Base-by-base conservation (phyloP, 2,113 vertebrate genomes). In the Xiphophorus maculatus region DNA sequence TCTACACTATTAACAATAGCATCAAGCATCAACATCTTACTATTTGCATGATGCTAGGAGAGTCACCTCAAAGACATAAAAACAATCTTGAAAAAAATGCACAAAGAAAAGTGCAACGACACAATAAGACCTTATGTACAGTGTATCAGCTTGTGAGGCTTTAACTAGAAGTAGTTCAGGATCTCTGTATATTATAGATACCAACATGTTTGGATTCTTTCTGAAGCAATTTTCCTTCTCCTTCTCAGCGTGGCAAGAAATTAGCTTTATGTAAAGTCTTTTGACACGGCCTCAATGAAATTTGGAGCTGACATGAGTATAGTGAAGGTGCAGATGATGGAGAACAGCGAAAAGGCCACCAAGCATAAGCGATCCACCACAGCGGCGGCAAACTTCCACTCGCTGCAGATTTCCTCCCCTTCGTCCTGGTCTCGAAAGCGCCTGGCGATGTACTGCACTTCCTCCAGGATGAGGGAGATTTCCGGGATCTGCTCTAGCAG, bases 301-400 rank as follows among this genome's bases (percentile, higher is more conserved):
- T 97, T 97, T 28, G 96, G 96, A 44, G 96, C 96, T 0, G 96
- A 95, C 96, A 97, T 96, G 69, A 97, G 92, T 83, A 97, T 97
- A 74, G 96, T 95, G 84, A 97, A 95, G 37, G 96, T 97, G 92
- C 96, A 97, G 81, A 97, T 94, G 87, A 97, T 96, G 78, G 96
- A 96, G 87, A 97, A 97, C 67, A 97, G 94, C 0, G 95, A 96
- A 86, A 97, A 97, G 19, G 96, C 95, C 89, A 97, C 95, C 63
- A 97, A 93, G 85, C 96, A 97, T 33, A 97, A 91, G 4, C 96
- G 94, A 90, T 97, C 96, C 86, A 97, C 95, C 19, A 97, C 96
- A 0, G 96, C 96, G 1, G 96, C 96, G 0, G 96, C 96, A 67
- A 97, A 97, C 87, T 97, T 97, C 96, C 96, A 97, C 80, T 97